Base-by-base conservation (phyloP, 2,797 vertebrate genomes). In the Myotis daubentonii region DNA sequence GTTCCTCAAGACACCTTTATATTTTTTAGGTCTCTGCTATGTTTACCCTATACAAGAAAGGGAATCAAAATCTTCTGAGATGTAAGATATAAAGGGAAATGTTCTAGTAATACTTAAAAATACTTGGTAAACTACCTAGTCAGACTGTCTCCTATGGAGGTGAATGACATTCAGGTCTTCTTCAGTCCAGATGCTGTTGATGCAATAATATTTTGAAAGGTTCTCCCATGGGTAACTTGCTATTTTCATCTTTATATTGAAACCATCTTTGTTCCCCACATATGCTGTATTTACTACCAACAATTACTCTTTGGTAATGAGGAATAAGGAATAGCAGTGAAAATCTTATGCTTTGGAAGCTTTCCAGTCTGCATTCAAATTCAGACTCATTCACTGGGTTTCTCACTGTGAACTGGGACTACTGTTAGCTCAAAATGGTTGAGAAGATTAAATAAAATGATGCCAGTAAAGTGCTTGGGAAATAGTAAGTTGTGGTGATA, bases 31-130 rank as follows among this genome's bases (percentile, higher is more conserved):
- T 57, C 68, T 89, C 44, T 8, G 15, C 28, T 94, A 6, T 33
- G 33, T 30, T 51, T 94, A n/a, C 2, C 30, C 28, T 19, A 33
- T 38, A 47, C n/a, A 86, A 72, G 62, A 78, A 60, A 85, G 76
- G 5, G 74, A 85, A 65, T 57, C 23, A 13, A 70, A 83, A 93
- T 74, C 28, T 82, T 91, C 57, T 33, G 41, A 91, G 30, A 74
- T 4, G 11, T 41, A 81, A 85, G 17, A 33, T 82, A 86, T 28
- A 71, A 82, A 94, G 36, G 8, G 1, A 87, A 72, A 87, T 88
- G 1, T 12, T 82, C 57, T 90, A 82, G 62, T 81, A 95, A 51
- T 89, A 84, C 82, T 76, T 91, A 36, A 90, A 94, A 30, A 70
- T 33, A 84, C 36, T 80, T 84, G 23, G 55, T 55, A 84, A 76